Base-by-base conservation (phyloP, 2,888 invertebrate genomes). In the Leptopilina syphax region DNA sequence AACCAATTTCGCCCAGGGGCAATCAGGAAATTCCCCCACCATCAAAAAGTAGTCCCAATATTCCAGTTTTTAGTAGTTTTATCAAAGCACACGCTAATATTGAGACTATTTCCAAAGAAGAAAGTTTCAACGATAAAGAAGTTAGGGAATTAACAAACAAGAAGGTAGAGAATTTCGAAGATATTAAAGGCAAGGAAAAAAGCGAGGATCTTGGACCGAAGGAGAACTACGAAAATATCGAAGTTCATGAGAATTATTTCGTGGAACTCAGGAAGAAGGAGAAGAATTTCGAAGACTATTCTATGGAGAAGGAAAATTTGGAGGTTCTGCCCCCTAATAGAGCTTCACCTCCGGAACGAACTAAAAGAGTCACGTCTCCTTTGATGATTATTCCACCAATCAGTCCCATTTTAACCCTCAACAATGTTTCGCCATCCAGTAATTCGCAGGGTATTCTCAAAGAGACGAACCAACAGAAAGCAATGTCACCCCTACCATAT, bases 11-110 rank as follows among this genome's bases (percentile, higher is more conserved):
- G 12, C 50, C 50, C 10, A 57, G 13, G 13, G 13, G 54, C 0
- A 79, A 44, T n/a, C 84, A 83, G 24, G 87, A 87, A 27, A 65
- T 67, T 27, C 13, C 78, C 34, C 83, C 82, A 68, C 77, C 77
- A 1, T 84, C 83, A 79, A 79, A 83, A 77, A 80, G 79, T 44
- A 84, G 86, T 5, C 85, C 86, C 8, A 84, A 85, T 79, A 87
- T 87, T 83, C 87, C 87, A 60, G 76, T 87, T 80, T 87, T 85
- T 41, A 83, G 78, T 7, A 87, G 84, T 63, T 79, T 87, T n/a
- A 86, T 84, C 5, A 86, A 86, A 77, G 76, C 84, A 1, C 79
- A 84, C 8, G 84, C 85, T 8, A 84, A 85, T 60, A 84, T 85
- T 8, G 86, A 85, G 57, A 80, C 80, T 8, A 10, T 65, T 8